Evolutionary conservation across 1,140 invertebrate genomes (phyloP), one percentile per base, ranked within the genome.

Genomic region (Lasioglossum baleicum): DNA sequence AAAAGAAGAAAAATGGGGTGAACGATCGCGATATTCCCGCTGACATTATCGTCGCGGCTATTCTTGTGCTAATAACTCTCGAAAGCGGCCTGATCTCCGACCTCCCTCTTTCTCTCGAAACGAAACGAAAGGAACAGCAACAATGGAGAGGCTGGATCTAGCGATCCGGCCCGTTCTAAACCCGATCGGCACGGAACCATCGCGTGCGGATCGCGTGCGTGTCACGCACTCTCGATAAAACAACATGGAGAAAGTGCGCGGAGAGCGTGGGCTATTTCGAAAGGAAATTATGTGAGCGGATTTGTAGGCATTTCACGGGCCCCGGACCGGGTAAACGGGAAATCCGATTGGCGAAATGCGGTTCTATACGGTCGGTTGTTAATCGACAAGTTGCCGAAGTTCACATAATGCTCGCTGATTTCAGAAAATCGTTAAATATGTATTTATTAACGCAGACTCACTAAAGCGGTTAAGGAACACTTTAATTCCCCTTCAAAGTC

Each of bases 71-170:
- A 70, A 70, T 70, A 76, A 70, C 53, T 44, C 51, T 61, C 42
- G 66, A 76, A 69, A 76, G 66, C 26, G 56, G 64, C 40, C 65
- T 61, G 75, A 76, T 51, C 75, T 61, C 56, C 20, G 56, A 70
- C 75, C 75, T 61, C 56, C 2, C 40, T 48, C 48, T 48, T 10
- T 17, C 22, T 35, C 35, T 35, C 26, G 26, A 26, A 26, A 26
- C 35, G 35, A 5, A 35, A 48, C 60, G 61, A 64, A 64, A 74
- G 61, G 60, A 65, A 7, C 31, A 64, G 15, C 42, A 51, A 65
- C 61, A 74, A 74, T 65, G 61, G 42, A 0, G 42, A 1, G 65
- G 1, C 65, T 44, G 42, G 61, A 40, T 31, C 22, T 7, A 17
- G 35, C 31, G 61, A 40, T 31, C 22, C 10, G 13, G 51, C 22